Evolutionary conservation across 2,888 invertebrate genomes (phyloP).

Genomic region (Rhingia rostrata): DNA sequence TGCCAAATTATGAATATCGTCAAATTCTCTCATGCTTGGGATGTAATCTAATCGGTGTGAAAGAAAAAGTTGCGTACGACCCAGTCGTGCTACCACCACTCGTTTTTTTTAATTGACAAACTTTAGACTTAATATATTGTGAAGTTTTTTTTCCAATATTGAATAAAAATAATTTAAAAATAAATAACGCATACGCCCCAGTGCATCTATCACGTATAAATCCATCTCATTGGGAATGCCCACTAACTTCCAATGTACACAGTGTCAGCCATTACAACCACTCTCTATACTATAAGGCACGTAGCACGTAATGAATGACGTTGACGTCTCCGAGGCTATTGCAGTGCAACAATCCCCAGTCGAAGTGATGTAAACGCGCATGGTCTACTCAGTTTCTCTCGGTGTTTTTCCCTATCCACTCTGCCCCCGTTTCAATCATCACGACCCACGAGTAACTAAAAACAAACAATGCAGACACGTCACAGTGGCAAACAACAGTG

Average conservation of each 20-base stretch:
- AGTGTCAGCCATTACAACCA: slow-evolving; percentile 4
- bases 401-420: background rate
- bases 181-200: slow-evolving; percentile 32
- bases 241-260: slow-evolving; percentile 47
- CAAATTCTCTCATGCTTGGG: too few relatives aligned
- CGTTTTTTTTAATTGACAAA: too few relatives aligned
- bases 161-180: background rate
- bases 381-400: slow-evolving; percentile 32
- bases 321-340: slow-evolving; percentile 56
- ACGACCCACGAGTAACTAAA: slow-evolving; percentile 17
- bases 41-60: too few relatives aligned
- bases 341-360: slow-evolving; percentile 41
- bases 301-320: slow-evolving; percentile 51
- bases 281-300: slow-evolving; percentile 16
- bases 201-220: slow-evolving; percentile 19
- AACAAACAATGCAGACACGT: slow-evolving; percentile 35
- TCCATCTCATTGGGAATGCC: background rate
- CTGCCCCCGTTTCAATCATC: background rate
- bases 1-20: too few relatives aligned
- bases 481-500: slow-evolving; percentile 1
- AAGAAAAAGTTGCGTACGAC: too few relatives aligned
- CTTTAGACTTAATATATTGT: too few relatives aligned
- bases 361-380: slow-evolving; percentile 54
- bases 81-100: too few relatives aligned
- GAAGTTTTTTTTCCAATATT: too few relatives aligned